Evolutionary conservation across 1,140 invertebrate genomes (phyloP), one percentile per base, ranked within the genome.

Genomic region (Trichoplusia ni): DNA sequence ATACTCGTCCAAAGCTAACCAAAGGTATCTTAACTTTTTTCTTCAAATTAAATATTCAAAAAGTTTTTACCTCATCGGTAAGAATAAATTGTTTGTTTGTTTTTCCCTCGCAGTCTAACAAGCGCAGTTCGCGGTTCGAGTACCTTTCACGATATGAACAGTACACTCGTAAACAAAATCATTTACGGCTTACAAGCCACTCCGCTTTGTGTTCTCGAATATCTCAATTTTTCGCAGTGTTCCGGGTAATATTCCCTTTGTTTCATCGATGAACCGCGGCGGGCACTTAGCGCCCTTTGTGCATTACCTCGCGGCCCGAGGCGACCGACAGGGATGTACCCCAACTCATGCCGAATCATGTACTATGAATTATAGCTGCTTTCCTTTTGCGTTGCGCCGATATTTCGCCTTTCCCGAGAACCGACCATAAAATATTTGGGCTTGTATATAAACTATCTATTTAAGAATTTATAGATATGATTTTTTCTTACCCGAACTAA

Each of bases 221-320:
- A 47, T 60, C 56, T 60, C 29, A 60, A 60, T 60, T 67, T 54
- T 54, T 38, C 23, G 4, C 18, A 54, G 23, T 42, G 58, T 54
- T 60, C 31, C 33, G 35, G 49, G 40, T 54, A 67, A 61, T 53
- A 59, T 58, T 61, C 47, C 70, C 71, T 70, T 73, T 71, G 64
- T 73, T 64, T 53, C 71, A 67, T 66, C 65, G 67, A 68, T 62
- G 71, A 63, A 54, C 56, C 46, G 33, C 64, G 42, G 31, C 62
- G 38, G 63, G 14, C 64, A 75, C 71, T 75, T 81, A 71, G 49
- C 71, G 67, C 79, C 77, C 81, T 81, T 79, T 81, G 75, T 79
- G 81, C 79, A 81, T 80, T 82, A 79, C 66, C 49, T 29, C 35
- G 37, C 7, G 33, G 49, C 35, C 56, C 21, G 56, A 37, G 56